These are phyloP conservation scores for Solenodon paradoxus DNA, from an alignment of 2,113 vertebrate species.

Conservation along the genomic window DNA sequence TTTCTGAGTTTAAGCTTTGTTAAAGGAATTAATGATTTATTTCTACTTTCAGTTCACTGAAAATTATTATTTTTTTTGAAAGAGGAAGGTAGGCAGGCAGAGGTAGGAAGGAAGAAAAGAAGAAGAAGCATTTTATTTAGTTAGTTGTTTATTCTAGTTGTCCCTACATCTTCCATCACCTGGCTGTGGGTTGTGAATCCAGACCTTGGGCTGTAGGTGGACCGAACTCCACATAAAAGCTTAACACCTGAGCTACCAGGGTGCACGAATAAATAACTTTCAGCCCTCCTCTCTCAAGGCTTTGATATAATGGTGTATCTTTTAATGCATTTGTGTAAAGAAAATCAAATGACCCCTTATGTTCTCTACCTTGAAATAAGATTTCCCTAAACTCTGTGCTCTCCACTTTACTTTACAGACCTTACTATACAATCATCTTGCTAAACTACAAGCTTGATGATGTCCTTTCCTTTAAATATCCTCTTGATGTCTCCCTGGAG, in stretches of 20 bases:
- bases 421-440: not conserved
- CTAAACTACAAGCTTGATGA: not conserved
- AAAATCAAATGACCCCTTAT: not conserved
- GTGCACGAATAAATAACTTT: conserved; percentile 1
- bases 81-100: too few relatives aligned
- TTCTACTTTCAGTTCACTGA: not conserved
- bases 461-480: not conserved
- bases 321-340: not conserved
- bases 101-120: too few relatives aligned
- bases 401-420: not conserved
- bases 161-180: too few relatives aligned
- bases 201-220: too few relatives aligned
- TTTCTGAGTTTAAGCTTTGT: not conserved
- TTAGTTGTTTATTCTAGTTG: too few relatives aligned
- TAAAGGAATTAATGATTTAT: not conserved
- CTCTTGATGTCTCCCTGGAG: not conserved
- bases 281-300: not conserved
- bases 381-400: not conserved
- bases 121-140: too few relatives aligned
- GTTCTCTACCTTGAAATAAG: not conserved
- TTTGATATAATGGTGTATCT: not conserved
- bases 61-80: too few relatives aligned
- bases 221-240: too few relatives aligned
- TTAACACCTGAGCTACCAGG: too few relatives aligned
- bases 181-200: too few relatives aligned